These are phyloP conservation scores for Cuniculus paca DNA, from an alignment of 2,797 vertebrate genomes.

Conservation along the genomic window DNA sequence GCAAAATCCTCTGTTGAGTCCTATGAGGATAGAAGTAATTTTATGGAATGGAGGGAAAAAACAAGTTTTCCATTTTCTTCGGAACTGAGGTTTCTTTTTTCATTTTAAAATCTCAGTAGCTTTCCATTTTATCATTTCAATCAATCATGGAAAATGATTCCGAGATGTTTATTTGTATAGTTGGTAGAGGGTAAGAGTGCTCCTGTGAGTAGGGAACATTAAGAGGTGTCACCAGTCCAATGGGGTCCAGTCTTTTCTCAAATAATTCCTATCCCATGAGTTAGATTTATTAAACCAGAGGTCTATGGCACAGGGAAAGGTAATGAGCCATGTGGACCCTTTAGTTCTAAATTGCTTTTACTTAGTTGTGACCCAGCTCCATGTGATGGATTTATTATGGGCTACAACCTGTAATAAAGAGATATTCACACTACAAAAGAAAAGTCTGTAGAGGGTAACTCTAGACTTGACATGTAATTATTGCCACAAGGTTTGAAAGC, in stretches of 20 bases:
- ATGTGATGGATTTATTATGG: conserved; percentile 61
- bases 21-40: conserved; percentile 72
- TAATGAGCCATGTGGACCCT: conserved; percentile 62
- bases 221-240: neutral
- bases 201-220: neutral
- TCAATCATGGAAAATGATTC: conserved; percentile 71
- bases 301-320: conserved; percentile 2
- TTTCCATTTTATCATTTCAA: conserved; percentile 65
- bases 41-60: conserved; percentile 48
- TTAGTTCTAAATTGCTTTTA: conserved; percentile 69
- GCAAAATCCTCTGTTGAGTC: conserved; percentile 63
- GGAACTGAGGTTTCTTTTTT: conserved; percentile 69
- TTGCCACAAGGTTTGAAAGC: conserved; percentile 56
- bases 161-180: conserved; percentile 68
- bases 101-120: conserved; percentile 66
- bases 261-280: conserved; percentile 56
- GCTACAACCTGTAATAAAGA: conserved; percentile 52
- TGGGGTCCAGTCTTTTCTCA: conserved; percentile 6
- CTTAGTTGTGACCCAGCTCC: conserved; percentile 62
- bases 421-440: conserved; percentile 46
- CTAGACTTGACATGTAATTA: conserved; percentile 46
- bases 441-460: conserved; percentile 51
- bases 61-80: conserved; percentile 69
- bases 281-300: conserved; percentile 71
- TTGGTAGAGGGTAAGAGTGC: neutral